A percentile compares a stretch with the other conserved stretches of the same genome.
Conservation (phyloP, 2,888 invertebrate genomes). For the Eulithis prunata region DNA sequence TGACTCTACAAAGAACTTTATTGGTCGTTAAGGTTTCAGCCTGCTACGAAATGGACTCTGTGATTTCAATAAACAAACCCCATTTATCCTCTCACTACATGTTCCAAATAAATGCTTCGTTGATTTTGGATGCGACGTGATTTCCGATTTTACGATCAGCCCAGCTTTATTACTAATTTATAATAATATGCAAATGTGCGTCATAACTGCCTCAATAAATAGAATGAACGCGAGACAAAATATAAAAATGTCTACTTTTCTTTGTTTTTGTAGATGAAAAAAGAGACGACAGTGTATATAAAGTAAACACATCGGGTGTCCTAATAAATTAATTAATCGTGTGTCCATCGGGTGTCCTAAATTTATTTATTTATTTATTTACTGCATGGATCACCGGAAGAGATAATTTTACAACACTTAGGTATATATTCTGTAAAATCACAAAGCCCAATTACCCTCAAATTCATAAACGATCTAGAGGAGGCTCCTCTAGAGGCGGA, state of each 20-base stretch:
- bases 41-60: neutral
- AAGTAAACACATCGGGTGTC: too few relatives aligned
- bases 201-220: neutral
- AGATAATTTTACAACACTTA: too few relatives aligned
- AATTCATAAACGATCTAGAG: too few relatives aligned
- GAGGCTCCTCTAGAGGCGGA: too few relatives aligned
- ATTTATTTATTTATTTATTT: too few relatives aligned
- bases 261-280: neutral
- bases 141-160: conserved; percentile 4
- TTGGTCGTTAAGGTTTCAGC: conserved; percentile 1
- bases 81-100: too few relatives aligned
- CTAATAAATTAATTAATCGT: too few relatives aligned
- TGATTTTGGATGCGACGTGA: neutral
- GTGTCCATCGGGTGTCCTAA: too few relatives aligned
- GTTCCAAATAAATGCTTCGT: neutral
- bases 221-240: conserved; percentile 5
- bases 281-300: too few relatives aligned
- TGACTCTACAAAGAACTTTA: neutral
- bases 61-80: neutral
- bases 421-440: too few relatives aligned
- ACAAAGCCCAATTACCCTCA: too few relatives aligned
- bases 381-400: too few relatives aligned
- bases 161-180: conserved; percentile 3
- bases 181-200: conserved; percentile 1
- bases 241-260: neutral